Evolutionary conservation across 2,113 vertebrate species (phyloP), one percentile per base, ranked within the genome.

Genomic region (Eidolon helvum): DNA sequence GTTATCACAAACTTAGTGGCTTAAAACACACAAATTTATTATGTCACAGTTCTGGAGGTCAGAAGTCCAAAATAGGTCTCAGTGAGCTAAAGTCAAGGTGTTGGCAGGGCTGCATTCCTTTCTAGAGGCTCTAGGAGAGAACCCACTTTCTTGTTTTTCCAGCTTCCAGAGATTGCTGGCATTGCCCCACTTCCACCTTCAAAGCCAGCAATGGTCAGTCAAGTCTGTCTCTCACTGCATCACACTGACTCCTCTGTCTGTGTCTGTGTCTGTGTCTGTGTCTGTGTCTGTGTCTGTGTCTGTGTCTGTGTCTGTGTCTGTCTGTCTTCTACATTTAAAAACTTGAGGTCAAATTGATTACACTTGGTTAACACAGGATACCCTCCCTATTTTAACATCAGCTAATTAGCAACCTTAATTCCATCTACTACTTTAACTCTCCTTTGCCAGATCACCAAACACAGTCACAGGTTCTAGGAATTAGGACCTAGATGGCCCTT

Each of bases 141-240:
- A 68, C n/a, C 7, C 7, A 7, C 85, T 59, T 72, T 59, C 48
- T 45, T 85, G 9, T 12, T 82, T 40, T 40, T 28, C 61, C 72
- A 89, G 18, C 57, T 72, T 66, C 55, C 53, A 30, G 48, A 74
- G 79, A 15, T 19, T 33, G 40, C 57, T 65, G 48, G 19, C 7
- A 22, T 68, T 87, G 28, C 14, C 18, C 48, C 15, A 16, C 7
- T 24, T 48, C 53, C 28, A 21, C 53, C 59, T 85, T 77, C 30
- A 33, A 63, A 78, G n/a, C 53, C 63, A 43, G 15, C 1, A 2
- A 16, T 15, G 0, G 9, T 10, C 4, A 0, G 77, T 11, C 69
- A n/a, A 63, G 30, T 43, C 78, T 68, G 21, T n/a, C 10, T 35
- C n/a, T n/a, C 26, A 3, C 33, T 10, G n/a, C 40, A 12, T n/a